Conservation (phyloP, 1,140 invertebrate species). For the Monochamus saltuarius region DNA sequence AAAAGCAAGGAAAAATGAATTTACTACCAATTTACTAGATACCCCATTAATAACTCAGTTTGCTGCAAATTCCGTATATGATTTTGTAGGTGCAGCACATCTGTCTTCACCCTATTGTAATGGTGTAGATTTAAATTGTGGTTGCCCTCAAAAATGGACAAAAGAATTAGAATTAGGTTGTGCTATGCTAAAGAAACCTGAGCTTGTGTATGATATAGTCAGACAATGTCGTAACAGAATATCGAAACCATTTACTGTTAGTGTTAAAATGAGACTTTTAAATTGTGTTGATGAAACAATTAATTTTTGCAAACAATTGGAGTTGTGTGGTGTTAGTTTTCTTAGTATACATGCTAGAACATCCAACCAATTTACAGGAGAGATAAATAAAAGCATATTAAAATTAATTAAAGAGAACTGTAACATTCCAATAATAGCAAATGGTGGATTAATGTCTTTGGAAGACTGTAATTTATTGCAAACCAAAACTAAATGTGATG, state of each 20-base stretch:
- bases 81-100: constrained; percentile 83
- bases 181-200: constrained; percentile 78
- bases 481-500: constrained; percentile 70
- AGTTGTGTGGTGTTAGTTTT: constrained; percentile 84
- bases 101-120: constrained; percentile 82
- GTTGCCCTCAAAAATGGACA: constrained; percentile 95
- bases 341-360: constrained; percentile 90
- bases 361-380: constrained; percentile 71
- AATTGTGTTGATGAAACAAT: constrained; percentile 62
- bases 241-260: constrained; percentile 77
- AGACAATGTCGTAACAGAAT: constrained; percentile 72
- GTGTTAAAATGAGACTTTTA: constrained; percentile 87
- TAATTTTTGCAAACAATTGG: constrained; percentile 74
- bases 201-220: constrained; percentile 81
- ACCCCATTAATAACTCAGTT: constrained; percentile 90
- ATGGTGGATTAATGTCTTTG: constrained; percentile 82
- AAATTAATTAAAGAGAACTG: constrained; percentile 71
- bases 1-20: constrained; percentile 87
- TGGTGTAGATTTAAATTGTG: constrained; percentile 95
- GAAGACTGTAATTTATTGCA: constrained; percentile 69
- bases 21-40: constrained; percentile 77
- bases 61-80: constrained; percentile 81
- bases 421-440: constrained; percentile 82
- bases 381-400: constrained; percentile 74
- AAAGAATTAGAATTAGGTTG: constrained; percentile 89